Conservation (phyloP, 2,113 vertebrate genomes). For the Catharus fuscescens region DNA sequence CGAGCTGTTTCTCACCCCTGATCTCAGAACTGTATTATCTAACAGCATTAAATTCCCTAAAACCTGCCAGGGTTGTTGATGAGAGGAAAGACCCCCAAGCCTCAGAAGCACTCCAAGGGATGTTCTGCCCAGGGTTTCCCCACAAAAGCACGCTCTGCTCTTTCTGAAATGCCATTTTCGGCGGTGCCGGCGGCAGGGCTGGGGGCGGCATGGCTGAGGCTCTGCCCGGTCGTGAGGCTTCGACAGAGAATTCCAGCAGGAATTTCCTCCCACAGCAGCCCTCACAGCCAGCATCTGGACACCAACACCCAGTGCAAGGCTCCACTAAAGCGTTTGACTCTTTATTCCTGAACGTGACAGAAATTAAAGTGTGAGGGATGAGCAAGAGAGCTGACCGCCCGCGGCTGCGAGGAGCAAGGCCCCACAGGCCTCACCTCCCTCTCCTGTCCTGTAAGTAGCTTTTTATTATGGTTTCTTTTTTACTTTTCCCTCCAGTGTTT, state of each 20-base stretch:
- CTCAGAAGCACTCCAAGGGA: rapidly evolving
- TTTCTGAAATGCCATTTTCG: rapidly evolving
- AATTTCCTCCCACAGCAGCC: not conserved
- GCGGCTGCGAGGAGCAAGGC: rapidly evolving
- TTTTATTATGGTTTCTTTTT: not conserved
- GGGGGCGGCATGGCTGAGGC: not conserved
- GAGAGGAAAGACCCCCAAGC: not conserved
- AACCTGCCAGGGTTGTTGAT: not conserved
- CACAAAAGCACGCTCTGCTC: rapidly evolving
- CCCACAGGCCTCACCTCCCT: rapidly evolving
- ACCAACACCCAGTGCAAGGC: rapidly evolving
- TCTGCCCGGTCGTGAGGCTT: rapidly evolving
- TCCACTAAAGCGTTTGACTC: not conserved
- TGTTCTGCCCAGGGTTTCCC: not conserved
- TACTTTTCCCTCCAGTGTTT: not conserved
- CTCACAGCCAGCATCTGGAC: rapidly evolving
- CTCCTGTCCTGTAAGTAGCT: rapidly evolving
- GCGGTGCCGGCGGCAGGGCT: rapidly evolving
- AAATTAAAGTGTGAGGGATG: rapidly evolving
- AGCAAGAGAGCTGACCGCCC: rapidly evolving
- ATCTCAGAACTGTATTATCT: not conserved
- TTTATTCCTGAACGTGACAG: not conserved
- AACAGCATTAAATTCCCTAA: not conserved
- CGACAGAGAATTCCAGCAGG: rapidly evolving
- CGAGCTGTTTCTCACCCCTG: rapidly evolving